Evolutionary conservation across 2,113 vertebrate genomes (phyloP).

Genomic region (Dicrurus megarhynchus): DNA sequence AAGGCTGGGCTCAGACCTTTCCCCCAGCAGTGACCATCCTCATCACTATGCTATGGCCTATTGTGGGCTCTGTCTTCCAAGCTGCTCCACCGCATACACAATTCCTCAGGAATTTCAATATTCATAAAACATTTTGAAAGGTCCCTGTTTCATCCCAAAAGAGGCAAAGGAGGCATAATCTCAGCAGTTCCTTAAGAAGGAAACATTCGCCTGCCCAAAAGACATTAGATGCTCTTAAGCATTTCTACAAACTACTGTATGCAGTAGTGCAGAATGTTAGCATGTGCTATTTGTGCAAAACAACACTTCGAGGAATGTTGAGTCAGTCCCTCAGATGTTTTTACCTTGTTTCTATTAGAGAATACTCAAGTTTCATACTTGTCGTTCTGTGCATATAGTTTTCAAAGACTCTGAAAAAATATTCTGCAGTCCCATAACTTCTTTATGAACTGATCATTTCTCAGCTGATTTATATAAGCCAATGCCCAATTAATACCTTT

Average conservation of each 20-base stretch:
- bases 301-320: background rate
- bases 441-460: background rate
- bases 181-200: background rate
- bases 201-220: background rate
- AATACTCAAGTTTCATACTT: background rate
- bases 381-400: background rate
- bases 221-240: background rate
- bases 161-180: accelerated
- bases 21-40: background rate
- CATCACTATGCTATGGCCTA: accelerated
- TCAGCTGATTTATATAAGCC: background rate
- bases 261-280: background rate
- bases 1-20: background rate
- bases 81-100: accelerated
- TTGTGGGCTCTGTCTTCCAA: background rate
- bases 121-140: background rate
- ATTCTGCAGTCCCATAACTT: background rate
- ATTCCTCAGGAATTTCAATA: background rate
- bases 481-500: background rate
- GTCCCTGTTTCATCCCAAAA: background rate
- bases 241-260: background rate
- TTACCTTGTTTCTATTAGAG: background rate
- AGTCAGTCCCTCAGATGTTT: background rate
- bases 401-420: background rate
- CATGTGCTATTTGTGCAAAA: accelerated